These are phyloP conservation scores for Anolis apletophallus DNA, from an alignment of 2,797 vertebrate species.

Conservation along the genomic window DNA sequence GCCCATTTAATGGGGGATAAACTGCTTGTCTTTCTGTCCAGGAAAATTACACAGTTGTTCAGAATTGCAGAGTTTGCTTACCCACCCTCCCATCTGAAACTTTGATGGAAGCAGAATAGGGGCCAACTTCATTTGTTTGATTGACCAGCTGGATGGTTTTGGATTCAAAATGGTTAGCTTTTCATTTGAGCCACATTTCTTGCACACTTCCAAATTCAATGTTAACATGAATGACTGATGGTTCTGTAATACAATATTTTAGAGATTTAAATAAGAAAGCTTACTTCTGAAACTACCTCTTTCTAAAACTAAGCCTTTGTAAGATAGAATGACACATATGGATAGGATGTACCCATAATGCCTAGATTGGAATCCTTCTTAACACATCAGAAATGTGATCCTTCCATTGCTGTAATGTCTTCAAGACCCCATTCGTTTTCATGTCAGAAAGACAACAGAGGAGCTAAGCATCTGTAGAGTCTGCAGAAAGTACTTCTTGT, in stretches of 20 bases:
- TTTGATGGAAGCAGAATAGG: not conserved
- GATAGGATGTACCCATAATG: not conserved
- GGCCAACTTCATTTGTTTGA: conserved; percentile 20
- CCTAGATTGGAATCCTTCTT: not conserved
- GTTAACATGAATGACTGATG: not conserved
- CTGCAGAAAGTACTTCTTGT: no score
- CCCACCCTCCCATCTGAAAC: not conserved
- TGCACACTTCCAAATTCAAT: conserved; percentile 2
- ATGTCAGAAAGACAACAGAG: not conserved
- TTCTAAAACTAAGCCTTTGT: not conserved
- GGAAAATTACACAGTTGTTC: conserved; percentile 10
- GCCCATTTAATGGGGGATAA: conserved; percentile 42
- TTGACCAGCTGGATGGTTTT: conserved; percentile 25
- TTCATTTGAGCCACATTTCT: not conserved
- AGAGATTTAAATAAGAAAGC: not conserved
- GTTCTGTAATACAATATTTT: not conserved
- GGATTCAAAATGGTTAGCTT: conserved; percentile 8
- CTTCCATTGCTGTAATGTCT: not conserved
- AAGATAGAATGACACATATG: not conserved
- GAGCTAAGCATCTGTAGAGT: not conserved
- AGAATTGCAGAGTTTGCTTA: conserved; percentile 8
- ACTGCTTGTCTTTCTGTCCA: not conserved
- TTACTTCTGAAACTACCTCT: not conserved
- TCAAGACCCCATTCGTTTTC: not conserved
- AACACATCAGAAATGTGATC: not conserved